These are phyloP conservation scores for Gymnogyps californianus DNA, from an alignment of 2,113 vertebrate genomes.

Conservation along the genomic window DNA sequence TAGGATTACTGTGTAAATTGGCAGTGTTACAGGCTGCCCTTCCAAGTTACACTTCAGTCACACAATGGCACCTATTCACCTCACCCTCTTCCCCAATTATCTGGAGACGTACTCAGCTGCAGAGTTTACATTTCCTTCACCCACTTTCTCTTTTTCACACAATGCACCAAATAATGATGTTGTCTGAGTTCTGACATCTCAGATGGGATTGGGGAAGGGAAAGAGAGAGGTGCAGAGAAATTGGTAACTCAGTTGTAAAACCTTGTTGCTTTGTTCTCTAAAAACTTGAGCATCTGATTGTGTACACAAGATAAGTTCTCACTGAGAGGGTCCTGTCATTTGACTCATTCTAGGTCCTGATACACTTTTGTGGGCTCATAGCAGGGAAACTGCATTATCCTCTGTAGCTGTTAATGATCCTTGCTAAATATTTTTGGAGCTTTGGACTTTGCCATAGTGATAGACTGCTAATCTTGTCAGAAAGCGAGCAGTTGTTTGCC, in stretches of 20 bases:
- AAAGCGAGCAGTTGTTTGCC: not conserved
- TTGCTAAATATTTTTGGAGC: not conserved
- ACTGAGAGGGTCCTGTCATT: not conserved
- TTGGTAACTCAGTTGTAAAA: not conserved
- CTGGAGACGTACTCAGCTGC: not conserved
- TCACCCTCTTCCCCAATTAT: not conserved
- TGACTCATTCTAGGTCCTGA: not conserved
- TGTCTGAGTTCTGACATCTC: not conserved
- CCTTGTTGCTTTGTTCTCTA: not conserved
- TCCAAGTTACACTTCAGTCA: not conserved
- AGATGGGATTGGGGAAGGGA: not conserved
- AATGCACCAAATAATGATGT: not conserved
- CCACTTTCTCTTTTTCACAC: not conserved
- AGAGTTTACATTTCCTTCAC: not conserved
- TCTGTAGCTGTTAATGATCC: not conserved
- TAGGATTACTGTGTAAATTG: not conserved
- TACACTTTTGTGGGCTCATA: not conserved
- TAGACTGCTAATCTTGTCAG: not conserved
- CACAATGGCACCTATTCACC: not conserved
- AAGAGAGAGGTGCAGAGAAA: not conserved
- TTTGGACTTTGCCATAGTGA: not conserved
- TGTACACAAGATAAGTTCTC: not conserved
- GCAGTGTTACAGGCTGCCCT: not conserved
- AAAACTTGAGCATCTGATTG: not conserved
- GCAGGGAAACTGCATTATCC: not conserved